Conservation (phyloP, 2,113 vertebrate genomes). For the Polyodon spathula region DNA sequence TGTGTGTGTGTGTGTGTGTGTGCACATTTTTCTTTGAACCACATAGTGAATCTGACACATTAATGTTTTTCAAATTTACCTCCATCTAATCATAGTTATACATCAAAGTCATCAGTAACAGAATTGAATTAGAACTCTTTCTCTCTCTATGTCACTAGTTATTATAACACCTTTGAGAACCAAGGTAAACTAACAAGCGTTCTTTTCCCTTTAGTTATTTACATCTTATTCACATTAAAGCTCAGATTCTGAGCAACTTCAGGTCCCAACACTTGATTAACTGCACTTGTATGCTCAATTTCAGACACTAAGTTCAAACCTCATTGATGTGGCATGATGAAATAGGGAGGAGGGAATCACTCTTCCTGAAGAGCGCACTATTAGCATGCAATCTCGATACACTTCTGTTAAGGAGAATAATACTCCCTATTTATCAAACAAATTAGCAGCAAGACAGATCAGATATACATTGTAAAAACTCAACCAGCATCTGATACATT, state of each 20-base stretch:
- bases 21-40: too few species aligned
- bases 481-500: conserved; percentile 41
- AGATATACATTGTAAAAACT: conserved; percentile 23
- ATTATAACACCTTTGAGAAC: conserved; percentile 13
- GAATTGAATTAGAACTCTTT: too few species aligned
- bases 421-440: conserved; percentile 37
- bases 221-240: conserved; percentile 23
- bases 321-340: conserved; percentile 28
- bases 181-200: conserved; percentile 17
- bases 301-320: not conserved
- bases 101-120: too few species aligned
- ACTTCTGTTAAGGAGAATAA: conserved; percentile 35
- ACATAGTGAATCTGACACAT: too few species aligned
- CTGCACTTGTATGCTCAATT: conserved; percentile 13
- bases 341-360: conserved; percentile 20
- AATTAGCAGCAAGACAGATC: conserved; percentile 35
- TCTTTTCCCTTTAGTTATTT: conserved; percentile 26
- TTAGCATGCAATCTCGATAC: conserved; percentile 42
- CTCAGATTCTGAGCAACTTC: not conserved
- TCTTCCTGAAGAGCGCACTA: conserved; percentile 26
- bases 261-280: conserved; percentile 28
- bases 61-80: too few species aligned
- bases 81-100: too few species aligned
- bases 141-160: not conserved
- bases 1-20: too few species aligned